Percentiles rank a stretch among this genome's conserved stretches.
These are phyloP conservation scores for Tinamus major DNA, from an alignment of 2,797 vertebrate species.

Conservation along the genomic window DNA sequence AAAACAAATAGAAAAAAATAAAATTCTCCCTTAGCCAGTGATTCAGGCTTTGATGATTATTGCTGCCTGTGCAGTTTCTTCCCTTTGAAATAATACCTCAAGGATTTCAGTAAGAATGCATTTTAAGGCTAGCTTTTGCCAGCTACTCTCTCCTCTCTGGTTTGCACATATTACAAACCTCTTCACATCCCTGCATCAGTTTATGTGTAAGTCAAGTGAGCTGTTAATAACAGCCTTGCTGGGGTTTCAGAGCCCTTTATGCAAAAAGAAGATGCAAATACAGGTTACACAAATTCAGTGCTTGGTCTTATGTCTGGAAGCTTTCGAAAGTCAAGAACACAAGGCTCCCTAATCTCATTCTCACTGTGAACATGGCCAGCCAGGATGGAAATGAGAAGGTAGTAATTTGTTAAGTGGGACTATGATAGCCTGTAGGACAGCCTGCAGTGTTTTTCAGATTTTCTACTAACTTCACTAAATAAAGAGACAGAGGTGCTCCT, in stretches of 20 bases:
- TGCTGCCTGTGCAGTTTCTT: slow-evolving; percentile 53
- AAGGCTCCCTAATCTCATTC: not conserved
- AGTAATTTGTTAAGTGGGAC: not conserved
- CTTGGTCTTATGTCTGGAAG: not conserved
- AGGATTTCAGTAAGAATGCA: slow-evolving; percentile 14
- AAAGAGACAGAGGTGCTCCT: not conserved
- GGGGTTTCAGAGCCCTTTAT: not conserved
- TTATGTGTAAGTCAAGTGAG: not conserved
- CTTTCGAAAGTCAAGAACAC: not conserved
- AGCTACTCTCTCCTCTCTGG: not conserved
- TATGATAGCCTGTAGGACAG: not conserved
- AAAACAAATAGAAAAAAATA: slow-evolving; percentile 34
- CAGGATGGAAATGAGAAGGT: not conserved
- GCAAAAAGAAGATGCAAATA: not conserved
- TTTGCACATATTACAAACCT: not conserved
- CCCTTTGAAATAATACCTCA: slow-evolving; percentile 40
- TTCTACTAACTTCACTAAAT: not conserved
- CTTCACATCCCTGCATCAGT: not conserved
- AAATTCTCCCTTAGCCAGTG: slow-evolving; percentile 22
- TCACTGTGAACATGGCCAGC: not conserved
- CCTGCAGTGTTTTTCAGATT: not conserved
- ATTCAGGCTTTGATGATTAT: slow-evolving; percentile 9
- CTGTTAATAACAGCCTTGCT: not conserved
- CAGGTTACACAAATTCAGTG: not conserved
- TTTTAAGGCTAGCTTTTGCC: not conserved